Evolutionary conservation across 2,113 vertebrate genomes (phyloP).

Genomic region (Peromyscus polionotus): DNA sequence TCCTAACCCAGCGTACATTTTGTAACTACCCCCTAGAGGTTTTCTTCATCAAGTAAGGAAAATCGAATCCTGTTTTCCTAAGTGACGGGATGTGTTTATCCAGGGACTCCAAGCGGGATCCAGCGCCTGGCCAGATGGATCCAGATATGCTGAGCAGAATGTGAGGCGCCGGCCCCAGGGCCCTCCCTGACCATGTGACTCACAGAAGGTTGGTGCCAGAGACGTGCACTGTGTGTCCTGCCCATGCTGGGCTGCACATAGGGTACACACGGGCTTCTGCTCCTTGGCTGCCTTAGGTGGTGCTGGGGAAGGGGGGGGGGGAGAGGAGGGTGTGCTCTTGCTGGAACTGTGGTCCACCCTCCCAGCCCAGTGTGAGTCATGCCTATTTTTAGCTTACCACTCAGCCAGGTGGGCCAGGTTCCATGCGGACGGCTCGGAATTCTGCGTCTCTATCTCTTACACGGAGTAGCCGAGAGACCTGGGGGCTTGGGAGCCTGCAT

Average conservation of each 20-base stretch:
- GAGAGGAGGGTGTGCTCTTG: too few relatives aligned
- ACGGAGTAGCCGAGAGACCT: rapidly evolving
- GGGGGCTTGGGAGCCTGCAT: not conserved
- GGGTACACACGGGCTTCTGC: not conserved
- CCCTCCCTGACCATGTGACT: slow-evolving; percentile 54
- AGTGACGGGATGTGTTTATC: slow-evolving; percentile 47
- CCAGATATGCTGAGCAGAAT: slow-evolving; percentile 47
- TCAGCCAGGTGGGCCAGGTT: slow-evolving; percentile 53
- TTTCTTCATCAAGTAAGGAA: not conserved
- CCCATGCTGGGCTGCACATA: slow-evolving; percentile 45
- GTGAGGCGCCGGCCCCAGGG: not conserved
- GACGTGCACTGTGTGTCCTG: rapidly evolving
- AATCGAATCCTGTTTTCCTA: slow-evolving; percentile 51
- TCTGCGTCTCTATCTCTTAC: not conserved
- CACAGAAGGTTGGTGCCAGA: not conserved
- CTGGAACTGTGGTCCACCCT: not conserved
- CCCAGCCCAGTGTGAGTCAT: slow-evolving; percentile 16
- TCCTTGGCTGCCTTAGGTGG: not conserved
- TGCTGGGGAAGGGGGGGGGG: rapidly evolving
- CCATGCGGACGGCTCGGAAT: not conserved
- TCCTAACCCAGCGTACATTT: not conserved
- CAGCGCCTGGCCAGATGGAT: slow-evolving; percentile 77
- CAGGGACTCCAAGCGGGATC: slow-evolving; percentile 43
- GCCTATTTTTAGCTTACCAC: slow-evolving; percentile 4
- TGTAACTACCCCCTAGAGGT: not conserved